These are phyloP conservation scores for Drosophila sechellia DNA, from an alignment of 1,140 invertebrate genomes.

Conservation along the genomic window DNA sequence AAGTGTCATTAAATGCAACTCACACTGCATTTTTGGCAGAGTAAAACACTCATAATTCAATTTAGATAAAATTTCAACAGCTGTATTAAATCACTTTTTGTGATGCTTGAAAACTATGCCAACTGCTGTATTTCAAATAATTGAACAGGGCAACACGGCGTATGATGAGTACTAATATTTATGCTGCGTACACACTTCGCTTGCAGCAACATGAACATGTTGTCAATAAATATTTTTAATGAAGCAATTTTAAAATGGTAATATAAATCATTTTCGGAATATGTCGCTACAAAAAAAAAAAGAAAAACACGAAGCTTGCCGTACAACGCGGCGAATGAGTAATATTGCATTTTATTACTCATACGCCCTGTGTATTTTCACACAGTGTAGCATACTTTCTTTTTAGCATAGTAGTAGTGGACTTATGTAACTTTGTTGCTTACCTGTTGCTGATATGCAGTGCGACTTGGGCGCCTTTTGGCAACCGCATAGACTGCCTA, in stretches of 20 bases:
- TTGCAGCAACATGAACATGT: not conserved
- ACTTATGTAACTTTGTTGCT: constrained; percentile 20
- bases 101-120: too few species aligned
- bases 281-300: not conserved
- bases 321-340: constrained; percentile 1
- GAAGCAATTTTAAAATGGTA: not conserved
- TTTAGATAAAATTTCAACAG: not conserved
- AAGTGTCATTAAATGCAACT: not conserved
- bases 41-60: not conserved
- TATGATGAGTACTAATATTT: not conserved
- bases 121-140: not conserved
- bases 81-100: not conserved
- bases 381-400: not conserved
- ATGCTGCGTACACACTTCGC: not conserved
- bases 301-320: too few species aligned
- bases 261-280: too few species aligned
- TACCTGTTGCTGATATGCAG: constrained; percentile 84
- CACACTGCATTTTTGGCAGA: too few species aligned
- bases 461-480: constrained; percentile 84
- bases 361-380: constrained; percentile 2
- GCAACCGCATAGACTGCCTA: constrained; percentile 72
- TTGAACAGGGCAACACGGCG: not conserved
- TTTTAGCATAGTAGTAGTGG: too few species aligned
- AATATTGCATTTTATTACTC: not conserved
- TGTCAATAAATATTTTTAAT: not conserved